A percentile compares a stretch with the other conserved stretches of the same genome.
Conservation (phyloP, 30 jellyfish, hydroid and myxozoan species). For the Rhopilema esculentum region DNA sequence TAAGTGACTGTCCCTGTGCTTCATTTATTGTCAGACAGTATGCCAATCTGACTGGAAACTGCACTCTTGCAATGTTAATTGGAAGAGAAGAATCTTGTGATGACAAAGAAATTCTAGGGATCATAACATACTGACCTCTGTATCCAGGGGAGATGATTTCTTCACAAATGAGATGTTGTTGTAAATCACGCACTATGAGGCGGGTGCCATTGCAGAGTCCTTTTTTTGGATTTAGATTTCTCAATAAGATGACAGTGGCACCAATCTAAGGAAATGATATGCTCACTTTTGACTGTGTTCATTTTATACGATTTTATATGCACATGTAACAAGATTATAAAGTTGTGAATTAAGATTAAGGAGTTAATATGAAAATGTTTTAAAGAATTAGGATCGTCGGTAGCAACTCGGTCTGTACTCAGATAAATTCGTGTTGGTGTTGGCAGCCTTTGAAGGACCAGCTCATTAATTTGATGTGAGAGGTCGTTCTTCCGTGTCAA, state of each 20-base stretch:
- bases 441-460: constrained; percentile 5
- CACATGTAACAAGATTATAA: too few relatives aligned
- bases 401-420: constrained; percentile 24
- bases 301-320: too few relatives aligned
- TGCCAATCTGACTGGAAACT: constrained; percentile 61
- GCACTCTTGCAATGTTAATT: constrained; percentile 12
- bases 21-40: constrained; percentile 64
- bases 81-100: constrained; percentile 17
- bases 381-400: too few relatives aligned
- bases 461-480: constrained; percentile 42
- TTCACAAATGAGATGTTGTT: constrained; percentile 17
- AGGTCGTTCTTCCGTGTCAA: constrained; percentile 23
- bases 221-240: constrained; percentile 26
- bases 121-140: constrained; percentile 11
- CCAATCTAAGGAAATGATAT: constrained; percentile 27
- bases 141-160: constrained; percentile 35
- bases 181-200: constrained; percentile 19
- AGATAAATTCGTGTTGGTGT: constrained; percentile 2
- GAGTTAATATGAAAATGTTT: too few relatives aligned
- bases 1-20: constrained; percentile 62
- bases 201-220: constrained; percentile 69
- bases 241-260: constrained; percentile 7
- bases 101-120: constrained; percentile 3
- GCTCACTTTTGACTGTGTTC: too few relatives aligned
- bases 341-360: too few relatives aligned